Evolutionary conservation across 2,888 invertebrate genomes (phyloP), one percentile per base, ranked within the genome.

Genomic region (Drosophila borborema): DNA sequence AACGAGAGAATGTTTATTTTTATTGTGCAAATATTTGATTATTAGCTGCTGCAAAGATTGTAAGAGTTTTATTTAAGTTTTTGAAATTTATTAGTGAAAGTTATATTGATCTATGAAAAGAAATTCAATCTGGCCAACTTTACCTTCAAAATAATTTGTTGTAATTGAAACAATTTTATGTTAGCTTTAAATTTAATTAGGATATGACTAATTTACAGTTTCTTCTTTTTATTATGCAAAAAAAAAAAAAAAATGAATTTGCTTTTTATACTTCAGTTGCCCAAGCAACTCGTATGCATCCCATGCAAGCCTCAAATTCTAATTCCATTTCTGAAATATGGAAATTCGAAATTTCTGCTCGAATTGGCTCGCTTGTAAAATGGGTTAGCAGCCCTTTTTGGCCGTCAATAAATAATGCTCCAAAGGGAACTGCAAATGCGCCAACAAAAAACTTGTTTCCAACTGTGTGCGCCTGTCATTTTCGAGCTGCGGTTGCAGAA

Each of bases 401-500:
- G n/a, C 5, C 8, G 20, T 63, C 43, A 48, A 67, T 72, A 64
- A 64, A 63, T 66, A 41, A 63, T 64, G 46, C 45, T 18, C 12
- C 20, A 58, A 28, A 46, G 36, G 28, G 16, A 55, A 20, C 40
- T 46, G 40, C 46, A 54, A 70, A 64, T 48, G 65, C 54, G 55
- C 40, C 56, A 23, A 12, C 34, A 41, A 41, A 51, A 64, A 49
- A 31, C 14, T 53, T 23, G 20, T 16, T 45, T 16, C 61, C 61
- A 59, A 65, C 41, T 60, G 55, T 45, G 64, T 60, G 55, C 46
- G 64, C 12, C 43, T 64, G 64, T 65, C 48, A 48, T 28, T 67
- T 60, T 20, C 34, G 62, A 41, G 48, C 58, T 85, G 88, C 59
- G 82, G 82, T 72, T 81, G 64, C 74, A 70, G 77, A 88, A 88